Evolutionary conservation across 2,797 vertebrate species (phyloP).

Genomic region (Amblyraja radiata): DNA sequence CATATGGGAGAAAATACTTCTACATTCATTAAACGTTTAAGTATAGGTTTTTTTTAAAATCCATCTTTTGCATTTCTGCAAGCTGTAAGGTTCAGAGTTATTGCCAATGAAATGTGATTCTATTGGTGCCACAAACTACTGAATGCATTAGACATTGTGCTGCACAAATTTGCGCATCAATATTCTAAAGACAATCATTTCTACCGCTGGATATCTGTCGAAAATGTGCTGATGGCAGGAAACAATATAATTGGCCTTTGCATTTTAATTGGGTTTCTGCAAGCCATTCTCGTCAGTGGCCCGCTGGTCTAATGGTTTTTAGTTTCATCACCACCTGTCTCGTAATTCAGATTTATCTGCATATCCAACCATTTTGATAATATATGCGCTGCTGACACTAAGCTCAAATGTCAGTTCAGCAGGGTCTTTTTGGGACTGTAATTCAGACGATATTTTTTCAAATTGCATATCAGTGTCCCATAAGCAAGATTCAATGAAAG

Average conservation of each 20-base stretch:
- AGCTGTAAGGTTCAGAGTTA: not conserved
- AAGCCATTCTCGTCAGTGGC: constrained; percentile 48
- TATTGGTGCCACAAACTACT: not conserved
- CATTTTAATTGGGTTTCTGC: constrained; percentile 46
- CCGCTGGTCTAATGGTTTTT: constrained; percentile 41
- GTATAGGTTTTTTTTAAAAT: not conserved
- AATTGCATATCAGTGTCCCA: not conserved
- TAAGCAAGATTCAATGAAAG: not conserved
- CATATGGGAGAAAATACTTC: not conserved
- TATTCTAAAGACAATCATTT: constrained; percentile 39
- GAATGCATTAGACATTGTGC: not conserved
- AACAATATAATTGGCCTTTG: constrained; percentile 48
- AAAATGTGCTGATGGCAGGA: constrained; percentile 45
- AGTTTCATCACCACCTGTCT: not conserved
- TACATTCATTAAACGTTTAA: not conserved
- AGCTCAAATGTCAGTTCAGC: not conserved
- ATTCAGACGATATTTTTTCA: not conserved
- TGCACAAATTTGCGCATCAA: not conserved
- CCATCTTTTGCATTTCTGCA: not conserved
- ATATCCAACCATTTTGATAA: not conserved
- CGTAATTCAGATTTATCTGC: constrained; percentile 20
- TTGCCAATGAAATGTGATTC: not conserved
- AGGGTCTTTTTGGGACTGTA: not conserved
- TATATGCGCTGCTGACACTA: not conserved
- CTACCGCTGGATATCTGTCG: constrained; percentile 48